Evolutionary conservation across 2,888 invertebrate genomes (phyloP), one percentile per base, ranked within the genome.

Genomic region (Sesia bembeciformis): DNA sequence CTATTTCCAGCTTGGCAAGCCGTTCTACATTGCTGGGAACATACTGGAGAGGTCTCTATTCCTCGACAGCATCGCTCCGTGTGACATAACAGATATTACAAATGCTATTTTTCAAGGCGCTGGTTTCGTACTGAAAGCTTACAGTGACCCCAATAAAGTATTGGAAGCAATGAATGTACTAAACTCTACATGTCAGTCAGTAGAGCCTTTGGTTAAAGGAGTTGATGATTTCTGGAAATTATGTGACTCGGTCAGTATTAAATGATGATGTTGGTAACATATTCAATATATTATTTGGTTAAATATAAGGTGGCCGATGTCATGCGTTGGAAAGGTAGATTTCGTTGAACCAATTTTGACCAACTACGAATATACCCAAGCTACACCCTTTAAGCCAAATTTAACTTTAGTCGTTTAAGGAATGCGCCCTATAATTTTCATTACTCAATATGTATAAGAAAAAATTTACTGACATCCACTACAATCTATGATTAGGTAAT

Each of bases 21-120:
- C 72, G 8, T 66, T 72, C 23, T 75, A 57, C 54, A 53, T 73
- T 56, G 72, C 75, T 1, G 75, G 75, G 0, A 63, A 68, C 49
- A 58, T 75, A 39, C 56, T 75, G 5, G 63, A 68, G 40, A 40
- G 58, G 3, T 66, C 65, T 39, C 53, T 72, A n/a, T 6, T 40
- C 5, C 41, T 43, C 3, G 69, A 63, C 0, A 54, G 5, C 0
- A 40, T 68, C n/a, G 57, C 57, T 8, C 55, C 54, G 39, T 52
- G 57, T 40, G 76, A 74, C 40, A 4, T 72, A n/a, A 60, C 59
- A 23, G 73, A 76, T 52, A 60, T 74, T 0, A 68, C 67, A 0
- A 71, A 70, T 46, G 68, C 66, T 4, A 55, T 71, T 0, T 8
- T 67, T 40, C 66, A 72, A 60, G 65, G 71, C 3, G 60, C 65